Percentiles rank a stretch among this genome's conserved stretches.
These are phyloP conservation scores for Aplysina aerophoba DNA, from an alignment of 37 sponge, comb jelly and placozoan genomes.

Conservation along the genomic window DNA sequence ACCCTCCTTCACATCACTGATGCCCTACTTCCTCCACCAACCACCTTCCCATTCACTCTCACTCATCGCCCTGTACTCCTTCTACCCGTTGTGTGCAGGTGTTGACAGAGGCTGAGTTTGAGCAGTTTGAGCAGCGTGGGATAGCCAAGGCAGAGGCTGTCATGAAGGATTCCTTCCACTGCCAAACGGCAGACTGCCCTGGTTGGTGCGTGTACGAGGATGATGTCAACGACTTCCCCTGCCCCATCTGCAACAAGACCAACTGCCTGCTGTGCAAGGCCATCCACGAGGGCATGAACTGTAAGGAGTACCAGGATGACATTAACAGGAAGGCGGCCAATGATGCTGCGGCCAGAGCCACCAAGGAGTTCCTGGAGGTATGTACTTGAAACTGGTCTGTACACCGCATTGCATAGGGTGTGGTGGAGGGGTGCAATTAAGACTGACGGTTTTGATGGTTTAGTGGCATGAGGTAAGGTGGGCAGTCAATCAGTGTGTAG, in stretches of 20 bases:
- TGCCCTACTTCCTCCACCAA: no score
- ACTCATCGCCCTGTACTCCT: not conserved
- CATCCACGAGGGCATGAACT: conserved; percentile 91
- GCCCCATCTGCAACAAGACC: conserved; percentile 63
- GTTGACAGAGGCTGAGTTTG: conserved; percentile 67
- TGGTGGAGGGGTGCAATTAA: no score
- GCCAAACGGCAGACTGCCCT: conserved; percentile 73
- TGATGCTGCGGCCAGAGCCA: conserved; percentile 86
- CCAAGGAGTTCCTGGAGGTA: conserved; percentile 91
- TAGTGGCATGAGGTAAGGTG: no score
- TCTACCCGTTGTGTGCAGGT: conserved; percentile 44
- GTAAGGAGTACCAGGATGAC: conserved; percentile 96
- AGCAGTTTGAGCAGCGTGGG: conserved; percentile 57
- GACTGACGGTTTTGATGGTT: no score
- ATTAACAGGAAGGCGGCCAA: conserved; percentile 83
- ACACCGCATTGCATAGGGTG: no score
- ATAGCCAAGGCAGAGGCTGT: conserved; percentile 76
- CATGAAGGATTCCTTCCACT: conserved; percentile 78
- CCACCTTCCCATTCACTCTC: not conserved
- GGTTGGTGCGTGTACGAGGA: conserved; percentile 96
- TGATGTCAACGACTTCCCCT: conserved; percentile 79
- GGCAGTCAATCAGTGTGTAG: no score
- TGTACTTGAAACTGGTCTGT: not conserved
- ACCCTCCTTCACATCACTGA: no score
- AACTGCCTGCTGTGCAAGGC: conserved; percentile 85